A percentile compares a stretch with the other conserved stretches of the same genome.
Evolutionary conservation across 2,113 vertebrate genomes (phyloP).

Genomic region (Xyrauchen texanus): DNA sequence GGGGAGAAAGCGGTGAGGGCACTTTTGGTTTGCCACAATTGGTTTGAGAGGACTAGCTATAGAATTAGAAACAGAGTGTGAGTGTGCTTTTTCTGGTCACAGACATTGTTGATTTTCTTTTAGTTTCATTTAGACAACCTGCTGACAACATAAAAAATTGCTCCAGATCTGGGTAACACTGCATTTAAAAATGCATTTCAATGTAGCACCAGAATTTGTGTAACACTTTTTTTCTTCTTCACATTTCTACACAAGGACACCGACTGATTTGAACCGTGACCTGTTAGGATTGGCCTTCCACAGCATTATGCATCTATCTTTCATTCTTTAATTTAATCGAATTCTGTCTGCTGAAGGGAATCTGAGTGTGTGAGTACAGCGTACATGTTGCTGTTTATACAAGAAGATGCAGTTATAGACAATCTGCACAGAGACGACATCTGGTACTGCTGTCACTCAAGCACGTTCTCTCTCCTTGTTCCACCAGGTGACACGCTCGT

Average conservation of each 20-base stretch:
- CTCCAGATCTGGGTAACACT: background rate
- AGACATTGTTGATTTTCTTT: no score
- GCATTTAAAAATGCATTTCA: no score
- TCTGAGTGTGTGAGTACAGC: background rate
- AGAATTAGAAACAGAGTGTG: background rate
- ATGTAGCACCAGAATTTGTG: no score
- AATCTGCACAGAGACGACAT: constrained; percentile 49
- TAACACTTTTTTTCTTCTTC: no score
- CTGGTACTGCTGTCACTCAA: constrained; percentile 55
- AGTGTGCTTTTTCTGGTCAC: no score
- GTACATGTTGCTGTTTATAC: constrained; percentile 49
- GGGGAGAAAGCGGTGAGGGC: no score
- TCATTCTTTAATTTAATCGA: background rate
- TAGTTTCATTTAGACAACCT: background rate
- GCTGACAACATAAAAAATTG: constrained; percentile 6
- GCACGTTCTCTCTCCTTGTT: constrained; percentile 44
- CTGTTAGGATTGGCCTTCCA: background rate
- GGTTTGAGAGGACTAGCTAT: background rate
- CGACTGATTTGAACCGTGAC: background rate
- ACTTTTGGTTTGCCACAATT: no score
- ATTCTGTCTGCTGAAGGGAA: background rate
- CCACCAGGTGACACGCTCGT: constrained; percentile 53
- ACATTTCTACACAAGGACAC: background rate
- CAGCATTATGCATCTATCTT: background rate
- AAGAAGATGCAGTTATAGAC: constrained; percentile 41